Evolutionary conservation across 2,888 invertebrate genomes (phyloP), one percentile per base, ranked within the genome.

Genomic region (Euplexia lucipara): DNA sequence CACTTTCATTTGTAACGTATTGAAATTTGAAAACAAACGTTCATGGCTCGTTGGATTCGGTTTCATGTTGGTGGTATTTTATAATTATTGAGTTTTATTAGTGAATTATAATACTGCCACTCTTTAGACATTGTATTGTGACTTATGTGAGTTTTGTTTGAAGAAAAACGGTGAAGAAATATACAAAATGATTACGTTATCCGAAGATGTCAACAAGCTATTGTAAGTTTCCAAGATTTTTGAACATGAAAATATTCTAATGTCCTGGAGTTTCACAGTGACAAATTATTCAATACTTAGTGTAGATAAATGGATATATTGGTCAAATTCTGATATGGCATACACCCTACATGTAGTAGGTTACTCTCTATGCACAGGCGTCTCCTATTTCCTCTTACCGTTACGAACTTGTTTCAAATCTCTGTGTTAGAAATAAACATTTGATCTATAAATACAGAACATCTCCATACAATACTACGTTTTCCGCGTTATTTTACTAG

Each of bases 161-260:
- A 70, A 61, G 70, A 52, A 57, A 32, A 54, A 65, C 65, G 59
- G 65, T 77, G 63, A 64, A 30, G 56, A 60, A 44, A 51, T 37
- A 47, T 30, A 48, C 44, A 84, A 78, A 83, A 94, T 94, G 93
- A 87, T 86, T 68, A 83, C 85, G 39, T 65, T 87, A 64, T 83
- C 86, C 12, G 90, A 91, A 76, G 90, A 93, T 70, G 89, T 92
- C 71, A 86, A 87, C 67, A 87, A 86, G 79, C 85, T 92, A 63
- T 93, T 93, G 94, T 94, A 88, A 94, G 94, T 94, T 67, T 60
- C 53, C 26, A 44, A 35, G 9, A 34, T 51, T 60, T 45, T 42
- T 47, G 3, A 37, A n/a, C 47, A 70, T 16, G 39, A 51, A 22
- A 35, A 16, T 51, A 20, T 8, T 26, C 22, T n/a, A n/a, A n/a